phyloP scores from a whole-genome alignment of 2,113 vertebrate species.

The Clinocottus analis region DNA sequence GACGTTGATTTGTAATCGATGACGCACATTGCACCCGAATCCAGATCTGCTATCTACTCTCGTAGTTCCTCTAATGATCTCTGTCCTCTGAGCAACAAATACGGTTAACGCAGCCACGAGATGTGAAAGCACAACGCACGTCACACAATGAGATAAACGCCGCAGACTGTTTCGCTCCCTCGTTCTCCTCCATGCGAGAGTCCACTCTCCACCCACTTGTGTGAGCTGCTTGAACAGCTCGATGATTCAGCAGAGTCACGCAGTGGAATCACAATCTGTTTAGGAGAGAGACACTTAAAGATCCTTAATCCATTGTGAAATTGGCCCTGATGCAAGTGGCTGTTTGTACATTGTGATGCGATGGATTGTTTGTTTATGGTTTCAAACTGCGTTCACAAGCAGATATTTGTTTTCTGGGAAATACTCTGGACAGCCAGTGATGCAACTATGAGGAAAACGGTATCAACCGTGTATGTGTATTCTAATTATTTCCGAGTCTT shows the following conservation, averaged over 20 bases:
- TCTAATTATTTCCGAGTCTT: not conserved
- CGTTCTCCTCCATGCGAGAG: conserved; percentile 38
- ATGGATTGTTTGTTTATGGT: conserved; percentile 32
- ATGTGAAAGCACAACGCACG: conserved; percentile 17
- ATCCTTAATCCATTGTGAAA: conserved; percentile 54
- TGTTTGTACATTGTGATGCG: conserved; percentile 22
- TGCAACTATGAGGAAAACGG: conserved; percentile 57
- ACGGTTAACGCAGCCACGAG: conserved; percentile 6
- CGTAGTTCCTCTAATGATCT: not conserved
- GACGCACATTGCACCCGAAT: no score
- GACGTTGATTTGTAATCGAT: no score
- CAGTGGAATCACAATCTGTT: conserved; percentile 65
- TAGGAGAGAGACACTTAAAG: conserved; percentile 55
- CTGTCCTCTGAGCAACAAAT: conserved; percentile 8
- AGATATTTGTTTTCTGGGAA: conserved; percentile 41
- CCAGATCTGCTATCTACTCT: conserved; percentile 9
- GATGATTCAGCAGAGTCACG: conserved; percentile 57
- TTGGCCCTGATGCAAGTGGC: conserved; percentile 41
- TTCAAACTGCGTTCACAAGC: conserved; percentile 35
- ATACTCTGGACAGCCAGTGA: conserved; percentile 43
- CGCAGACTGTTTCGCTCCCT: conserved; percentile 30
- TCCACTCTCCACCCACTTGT: conserved; percentile 70
- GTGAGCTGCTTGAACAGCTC: conserved; percentile 39
- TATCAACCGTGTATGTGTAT: conserved; percentile 14
- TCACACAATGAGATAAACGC: conserved; percentile 48